A percentile compares a stretch with the other conserved stretches of the same genome.
Evolutionary conservation across 2,888 invertebrate genomes (phyloP).

Genomic region (Zygothrica quintamaculata): DNA sequence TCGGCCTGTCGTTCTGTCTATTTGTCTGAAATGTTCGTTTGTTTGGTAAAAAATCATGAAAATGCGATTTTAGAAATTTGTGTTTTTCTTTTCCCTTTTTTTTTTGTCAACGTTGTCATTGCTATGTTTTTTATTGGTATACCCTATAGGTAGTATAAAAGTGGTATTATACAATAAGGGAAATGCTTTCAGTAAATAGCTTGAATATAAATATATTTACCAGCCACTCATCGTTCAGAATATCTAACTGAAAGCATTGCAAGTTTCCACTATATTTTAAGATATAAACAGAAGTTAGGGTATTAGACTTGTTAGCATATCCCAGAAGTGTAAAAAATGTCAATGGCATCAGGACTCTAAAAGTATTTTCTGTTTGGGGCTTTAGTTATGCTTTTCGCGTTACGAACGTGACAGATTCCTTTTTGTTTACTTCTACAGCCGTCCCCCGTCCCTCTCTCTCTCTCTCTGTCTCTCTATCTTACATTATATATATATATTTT

Average conservation of each 20-base stretch:
- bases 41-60: slow-evolving; percentile 48
- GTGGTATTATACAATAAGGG: no score
- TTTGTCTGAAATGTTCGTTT: slow-evolving; percentile 23
- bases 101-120: slow-evolving; percentile 7
- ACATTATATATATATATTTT: slow-evolving; percentile 7
- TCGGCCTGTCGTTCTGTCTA: not conserved
- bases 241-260: no score
- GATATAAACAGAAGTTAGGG: no score
- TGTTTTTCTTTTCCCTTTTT: slow-evolving; percentile 27
- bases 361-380: slow-evolving; percentile 37
- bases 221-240: no score
- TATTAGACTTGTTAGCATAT: no score
- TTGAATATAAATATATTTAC: no score
- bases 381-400: slow-evolving; percentile 24
- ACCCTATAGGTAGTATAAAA: slow-evolving; percentile 15
- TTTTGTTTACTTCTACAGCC: slow-evolving; percentile 5
- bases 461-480: no score
- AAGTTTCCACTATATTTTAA: no score
- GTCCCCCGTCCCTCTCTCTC: no score
- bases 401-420: slow-evolving; percentile 29
- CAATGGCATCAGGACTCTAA: slow-evolving; percentile 6
- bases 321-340: not conserved
- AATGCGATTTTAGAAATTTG: slow-evolving; percentile 50
- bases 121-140: slow-evolving; percentile 22
- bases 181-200: no score